Evolutionary conservation across 2,113 vertebrate genomes (phyloP).

Genomic region (Leptobrachium leishanense): DNA sequence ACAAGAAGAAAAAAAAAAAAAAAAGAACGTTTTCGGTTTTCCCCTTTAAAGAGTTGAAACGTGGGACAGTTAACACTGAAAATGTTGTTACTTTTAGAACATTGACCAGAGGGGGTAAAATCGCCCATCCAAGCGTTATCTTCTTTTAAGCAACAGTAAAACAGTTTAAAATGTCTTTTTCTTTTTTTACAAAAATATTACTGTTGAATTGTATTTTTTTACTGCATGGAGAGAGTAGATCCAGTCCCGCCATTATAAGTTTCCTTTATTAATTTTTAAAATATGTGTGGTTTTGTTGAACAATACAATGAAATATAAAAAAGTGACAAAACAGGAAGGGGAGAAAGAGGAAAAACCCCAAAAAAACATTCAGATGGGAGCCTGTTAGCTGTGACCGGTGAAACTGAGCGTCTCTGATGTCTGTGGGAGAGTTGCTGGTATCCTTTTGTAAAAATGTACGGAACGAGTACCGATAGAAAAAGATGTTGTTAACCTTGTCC

Average conservation of each 20-base stretch:
- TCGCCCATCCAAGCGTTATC: constrained; percentile 72
- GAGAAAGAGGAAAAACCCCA: no score
- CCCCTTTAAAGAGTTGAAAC: constrained; percentile 67
- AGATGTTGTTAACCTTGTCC: background rate
- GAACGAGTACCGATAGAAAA: constrained; percentile 81
- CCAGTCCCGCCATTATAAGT: constrained; percentile 47
- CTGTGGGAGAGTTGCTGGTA: constrained; percentile 84
- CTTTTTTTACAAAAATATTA: constrained; percentile 74
- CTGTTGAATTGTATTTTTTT: constrained; percentile 66
- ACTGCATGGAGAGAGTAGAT: constrained; percentile 74
- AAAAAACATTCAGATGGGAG: background rate
- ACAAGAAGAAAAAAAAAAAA: constrained; percentile 65
- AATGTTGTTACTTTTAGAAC: constrained; percentile 68
- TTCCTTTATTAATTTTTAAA: constrained; percentile 43
- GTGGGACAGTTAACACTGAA: constrained; percentile 81
- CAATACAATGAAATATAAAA: constrained; percentile 37
- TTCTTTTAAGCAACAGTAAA: constrained; percentile 48
- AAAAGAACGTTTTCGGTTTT: constrained; percentile 54
- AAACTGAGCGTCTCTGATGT: constrained; percentile 61
- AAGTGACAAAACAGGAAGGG: constrained; percentile 1
- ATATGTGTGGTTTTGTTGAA: constrained; percentile 38
- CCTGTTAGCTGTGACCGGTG: constrained; percentile 2
- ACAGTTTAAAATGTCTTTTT: constrained; percentile 45
- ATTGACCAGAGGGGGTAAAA: constrained; percentile 33
- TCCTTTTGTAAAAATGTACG: constrained; percentile 82